Base-by-base conservation (phyloP, 2,113 vertebrate species). In the Todiramphus chloris region DNA sequence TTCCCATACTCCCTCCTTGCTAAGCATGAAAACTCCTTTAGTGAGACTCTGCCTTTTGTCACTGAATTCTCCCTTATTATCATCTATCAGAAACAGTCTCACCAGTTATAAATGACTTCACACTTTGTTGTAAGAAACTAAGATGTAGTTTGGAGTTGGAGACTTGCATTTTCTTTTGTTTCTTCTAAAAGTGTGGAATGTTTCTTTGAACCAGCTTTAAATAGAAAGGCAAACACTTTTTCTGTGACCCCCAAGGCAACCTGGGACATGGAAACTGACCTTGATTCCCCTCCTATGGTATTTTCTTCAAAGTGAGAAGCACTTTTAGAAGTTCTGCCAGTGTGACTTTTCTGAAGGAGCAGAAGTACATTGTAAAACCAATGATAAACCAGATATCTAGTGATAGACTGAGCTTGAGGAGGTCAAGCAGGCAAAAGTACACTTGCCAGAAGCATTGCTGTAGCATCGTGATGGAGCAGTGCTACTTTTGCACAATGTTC, bases 381-480 rank as follows among this genome's bases (percentile, higher is more conserved):
- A 19, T 9, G 39, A 60, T 15, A 44, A 90, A 37, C 18, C 1
- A 1, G 58, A 72, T 25, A n/a, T n/a, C n/a, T n/a, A 24, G 33
- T 12, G 18, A 39, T 4, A 7, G 5, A 37, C 13, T 67, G 64
- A 59, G 50, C 44, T 28, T 44, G 46, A 76, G 37, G 37, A 83
- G 70, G 79, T 35, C 46, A 64, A 43, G 41, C 53, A 84, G 56
- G 39, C 31, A 79, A 46, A 66, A 86, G 30, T n/a, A 43, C n/a
- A 31, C 37, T 46, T 67, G 44, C 50, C 53, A 70, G 74, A 58
- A 59, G 51, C 55, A 25, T 5, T 39, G 25, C 39, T 75, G 35
- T 13, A 66, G 37, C 6, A 11, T 50, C 16, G 12, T 1, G 3
- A 53, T 0, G 1, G 35, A 68, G 19, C 79, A 21, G 12, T 10